Percentiles rank a stretch among this genome's conserved stretches.
These are phyloP conservation scores for Sapayoa aenigma DNA, from an alignment of 2,113 vertebrate genomes.

Conservation along the genomic window DNA sequence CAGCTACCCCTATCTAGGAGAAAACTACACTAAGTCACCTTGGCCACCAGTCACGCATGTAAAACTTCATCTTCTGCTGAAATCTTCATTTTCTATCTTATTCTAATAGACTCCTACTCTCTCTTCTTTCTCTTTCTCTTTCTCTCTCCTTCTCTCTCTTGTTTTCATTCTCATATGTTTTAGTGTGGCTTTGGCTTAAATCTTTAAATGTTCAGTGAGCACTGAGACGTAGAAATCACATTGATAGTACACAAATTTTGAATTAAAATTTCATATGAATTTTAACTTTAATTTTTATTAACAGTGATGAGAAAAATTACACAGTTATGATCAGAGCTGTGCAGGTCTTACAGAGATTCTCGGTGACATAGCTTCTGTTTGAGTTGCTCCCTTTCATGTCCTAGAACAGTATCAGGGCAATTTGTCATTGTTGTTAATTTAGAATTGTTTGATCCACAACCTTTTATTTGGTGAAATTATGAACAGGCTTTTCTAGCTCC, in stretches of 20 bases:
- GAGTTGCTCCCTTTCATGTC: slow-evolving; percentile 58
- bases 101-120: background rate
- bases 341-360: slow-evolving; percentile 16
- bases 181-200: background rate
- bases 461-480: slow-evolving; percentile 46
- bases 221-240: slow-evolving; percentile 29
- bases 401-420: slow-evolving; percentile 18
- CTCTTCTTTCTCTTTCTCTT: background rate
- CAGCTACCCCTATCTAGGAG: background rate
- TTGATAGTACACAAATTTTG: slow-evolving; percentile 32
- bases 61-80: background rate
- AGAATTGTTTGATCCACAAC: slow-evolving; percentile 48
- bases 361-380: slow-evolving; percentile 50
- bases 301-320: slow-evolving; percentile 54
- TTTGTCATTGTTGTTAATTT: slow-evolving; percentile 65
- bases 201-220: background rate
- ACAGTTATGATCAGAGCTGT: slow-evolving; percentile 13
- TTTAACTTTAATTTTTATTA: slow-evolving; percentile 57
- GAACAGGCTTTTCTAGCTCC: background rate
- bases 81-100: background rate
- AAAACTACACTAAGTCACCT: background rate
- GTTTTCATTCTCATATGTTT: background rate
- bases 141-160: background rate
- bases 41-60: background rate
- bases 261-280: slow-evolving; percentile 57